A percentile compares a stretch with the other conserved stretches of the same genome.
These are phyloP conservation scores for Amazona vittata DNA, from an alignment of 2,113 vertebrate species.

Conservation along the genomic window DNA sequence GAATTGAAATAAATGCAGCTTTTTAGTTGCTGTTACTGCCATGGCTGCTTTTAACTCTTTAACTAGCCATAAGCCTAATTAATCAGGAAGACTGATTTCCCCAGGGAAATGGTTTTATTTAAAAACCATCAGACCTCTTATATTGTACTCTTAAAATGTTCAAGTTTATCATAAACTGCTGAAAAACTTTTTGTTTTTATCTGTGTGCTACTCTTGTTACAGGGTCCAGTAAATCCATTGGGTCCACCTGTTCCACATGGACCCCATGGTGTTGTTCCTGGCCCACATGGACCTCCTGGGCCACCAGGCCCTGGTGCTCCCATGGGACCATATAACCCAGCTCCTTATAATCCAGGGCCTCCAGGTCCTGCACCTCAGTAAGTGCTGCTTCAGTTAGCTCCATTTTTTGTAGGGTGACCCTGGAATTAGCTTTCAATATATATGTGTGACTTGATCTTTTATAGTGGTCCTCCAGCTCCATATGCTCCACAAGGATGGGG, in stretches of 20 bases:
- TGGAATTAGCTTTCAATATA: neutral
- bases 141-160: neutral
- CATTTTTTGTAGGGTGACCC: neutral
- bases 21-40: neutral
- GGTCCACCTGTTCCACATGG: slow-evolving; percentile 95
- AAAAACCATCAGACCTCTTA: neutral
- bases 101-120: neutral
- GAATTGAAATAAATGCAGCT: neutral
- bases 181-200: neutral
- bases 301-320: slow-evolving; percentile 92
- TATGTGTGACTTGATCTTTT: neutral
- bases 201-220: neutral
- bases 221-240: slow-evolving; percentile 96
- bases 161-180: neutral
- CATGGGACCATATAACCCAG: slow-evolving; percentile 97
- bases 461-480: slow-evolving; percentile 92
- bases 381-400: slow-evolving; percentile 57
- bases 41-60: neutral
- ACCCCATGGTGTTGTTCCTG: slow-evolving; percentile 94
- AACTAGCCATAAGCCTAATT: neutral
- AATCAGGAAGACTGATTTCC: neutral
- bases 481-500: slow-evolving; percentile 98
- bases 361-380: slow-evolving; percentile 93
- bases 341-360: slow-evolving; percentile 95
- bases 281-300: slow-evolving; percentile 87